Conservation (phyloP, 2,113 vertebrate genomes). For the Bungarus multicinctus region DNA sequence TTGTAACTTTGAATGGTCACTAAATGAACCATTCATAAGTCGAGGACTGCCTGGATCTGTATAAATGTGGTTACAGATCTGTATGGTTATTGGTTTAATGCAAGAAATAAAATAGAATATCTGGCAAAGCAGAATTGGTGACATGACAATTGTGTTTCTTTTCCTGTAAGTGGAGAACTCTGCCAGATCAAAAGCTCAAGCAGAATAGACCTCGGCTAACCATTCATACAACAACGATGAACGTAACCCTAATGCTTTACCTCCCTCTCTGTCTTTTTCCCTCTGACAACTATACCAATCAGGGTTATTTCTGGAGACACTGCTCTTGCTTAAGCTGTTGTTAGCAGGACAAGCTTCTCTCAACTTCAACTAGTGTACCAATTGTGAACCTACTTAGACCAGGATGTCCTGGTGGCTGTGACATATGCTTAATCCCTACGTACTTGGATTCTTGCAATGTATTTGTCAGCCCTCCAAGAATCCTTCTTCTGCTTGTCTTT, state of each 20-base stretch:
- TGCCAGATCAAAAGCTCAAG: not conserved
- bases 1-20: too few species aligned
- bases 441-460: not conserved
- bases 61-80: not conserved
- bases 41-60: not conserved
- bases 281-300: not conserved
- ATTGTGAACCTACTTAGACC: not conserved
- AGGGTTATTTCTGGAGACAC: not conserved
- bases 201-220: not conserved
- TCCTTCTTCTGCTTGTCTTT: too few species aligned
- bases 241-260: not conserved
- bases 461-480: not conserved
- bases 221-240: not conserved
- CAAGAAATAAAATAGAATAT: not conserved
- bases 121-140: not conserved
- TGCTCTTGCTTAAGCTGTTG: not conserved
- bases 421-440: not conserved
- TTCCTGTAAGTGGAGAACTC: not conserved
- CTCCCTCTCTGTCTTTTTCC: not conserved
- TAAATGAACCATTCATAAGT: too few species aligned
- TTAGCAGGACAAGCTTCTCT: not conserved
- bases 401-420: not conserved
- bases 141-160: not conserved
- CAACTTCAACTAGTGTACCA: not conserved
- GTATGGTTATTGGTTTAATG: not conserved